phyloP scores from a whole-genome alignment of 2,888 invertebrate genomes.

The Drosophila tanythrix region DNA sequence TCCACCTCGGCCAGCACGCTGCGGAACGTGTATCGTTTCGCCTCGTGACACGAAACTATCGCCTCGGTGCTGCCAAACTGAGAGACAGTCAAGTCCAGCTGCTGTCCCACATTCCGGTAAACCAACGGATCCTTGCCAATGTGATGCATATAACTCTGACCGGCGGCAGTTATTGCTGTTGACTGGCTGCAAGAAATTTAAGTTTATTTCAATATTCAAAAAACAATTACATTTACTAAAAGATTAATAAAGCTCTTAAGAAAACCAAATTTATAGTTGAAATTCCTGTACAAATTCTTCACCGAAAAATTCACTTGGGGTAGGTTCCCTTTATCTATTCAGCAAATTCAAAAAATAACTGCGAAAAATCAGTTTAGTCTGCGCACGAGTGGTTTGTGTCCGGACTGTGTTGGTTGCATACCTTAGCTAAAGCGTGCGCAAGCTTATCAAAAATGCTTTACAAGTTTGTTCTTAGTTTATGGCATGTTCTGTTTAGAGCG shows the following conservation, averaged over 20 bases:
- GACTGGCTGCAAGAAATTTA: slow-evolving; percentile 38
- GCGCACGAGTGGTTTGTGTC: slow-evolving; percentile 14
- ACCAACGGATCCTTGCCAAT: slow-evolving; percentile 86
- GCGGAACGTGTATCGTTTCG: slow-evolving; percentile 85
- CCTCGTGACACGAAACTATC: slow-evolving; percentile 87
- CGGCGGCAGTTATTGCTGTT: slow-evolving; percentile 15
- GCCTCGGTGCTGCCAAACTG: slow-evolving; percentile 87
- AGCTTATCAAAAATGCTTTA: slow-evolving; percentile 2
- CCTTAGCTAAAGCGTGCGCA: not conserved
- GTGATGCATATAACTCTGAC: slow-evolving; percentile 86
- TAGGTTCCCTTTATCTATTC: not conserved
- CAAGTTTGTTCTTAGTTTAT: slow-evolving; percentile 9
- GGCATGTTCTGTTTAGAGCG: not conserved
- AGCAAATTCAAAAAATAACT: not conserved
- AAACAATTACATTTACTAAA: not conserved
- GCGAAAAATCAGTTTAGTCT: not conserved
- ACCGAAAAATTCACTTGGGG: not conserved
- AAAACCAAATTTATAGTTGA: not conserved
- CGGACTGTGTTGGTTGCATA: not conserved
- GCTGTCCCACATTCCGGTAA: slow-evolving; percentile 87
- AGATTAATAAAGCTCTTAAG: not conserved
- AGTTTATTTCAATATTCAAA: not conserved
- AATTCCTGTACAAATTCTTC: not conserved
- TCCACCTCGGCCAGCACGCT: slow-evolving; percentile 86
- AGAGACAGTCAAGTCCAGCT: slow-evolving; percentile 86